Evolutionary conservation across 2,888 invertebrate species (phyloP).

Genomic region (Lymantria dispar): DNA sequence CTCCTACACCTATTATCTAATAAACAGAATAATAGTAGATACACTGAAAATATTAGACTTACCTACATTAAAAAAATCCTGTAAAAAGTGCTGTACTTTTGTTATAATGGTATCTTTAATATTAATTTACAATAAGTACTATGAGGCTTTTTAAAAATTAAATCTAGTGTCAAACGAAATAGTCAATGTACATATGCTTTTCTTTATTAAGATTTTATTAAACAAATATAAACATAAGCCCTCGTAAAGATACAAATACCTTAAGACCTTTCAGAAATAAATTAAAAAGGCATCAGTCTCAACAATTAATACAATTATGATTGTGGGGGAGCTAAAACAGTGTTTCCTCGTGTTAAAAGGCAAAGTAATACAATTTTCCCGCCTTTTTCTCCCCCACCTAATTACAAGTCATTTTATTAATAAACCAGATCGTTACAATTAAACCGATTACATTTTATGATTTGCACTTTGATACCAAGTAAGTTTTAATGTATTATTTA

Average conservation of each 20-base stretch:
- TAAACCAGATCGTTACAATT: constrained; percentile 73
- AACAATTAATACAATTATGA: constrained; percentile 76
- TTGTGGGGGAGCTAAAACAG: constrained; percentile 66
- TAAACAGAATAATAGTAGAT: too few relatives aligned
- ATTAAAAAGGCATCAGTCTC: constrained; percentile 59
- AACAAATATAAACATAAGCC: not conserved
- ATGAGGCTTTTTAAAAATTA: too few relatives aligned
- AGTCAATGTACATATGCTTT: too few relatives aligned
- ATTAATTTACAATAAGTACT: too few relatives aligned
- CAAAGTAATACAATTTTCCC: constrained; percentile 73
- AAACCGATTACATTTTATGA: constrained; percentile 45
- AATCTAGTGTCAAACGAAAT: too few relatives aligned
- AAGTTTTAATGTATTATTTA: too few relatives aligned
- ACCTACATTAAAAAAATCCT: too few relatives aligned
- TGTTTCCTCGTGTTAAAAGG: constrained; percentile 65
- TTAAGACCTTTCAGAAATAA: constrained; percentile 33
- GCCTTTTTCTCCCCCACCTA: constrained; percentile 76
- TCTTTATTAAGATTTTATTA: too few relatives aligned
- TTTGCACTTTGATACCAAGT: constrained; percentile 14
- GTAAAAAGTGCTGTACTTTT: too few relatives aligned
- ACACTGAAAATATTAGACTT: too few relatives aligned
- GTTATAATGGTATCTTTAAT: too few relatives aligned
- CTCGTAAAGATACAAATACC: constrained; percentile 8
- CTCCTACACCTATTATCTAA: too few relatives aligned
- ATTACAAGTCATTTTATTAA: constrained; percentile 77